These are phyloP conservation scores for Sander vitreus DNA, from an alignment of 2,113 vertebrate genomes.

Conservation along the genomic window DNA sequence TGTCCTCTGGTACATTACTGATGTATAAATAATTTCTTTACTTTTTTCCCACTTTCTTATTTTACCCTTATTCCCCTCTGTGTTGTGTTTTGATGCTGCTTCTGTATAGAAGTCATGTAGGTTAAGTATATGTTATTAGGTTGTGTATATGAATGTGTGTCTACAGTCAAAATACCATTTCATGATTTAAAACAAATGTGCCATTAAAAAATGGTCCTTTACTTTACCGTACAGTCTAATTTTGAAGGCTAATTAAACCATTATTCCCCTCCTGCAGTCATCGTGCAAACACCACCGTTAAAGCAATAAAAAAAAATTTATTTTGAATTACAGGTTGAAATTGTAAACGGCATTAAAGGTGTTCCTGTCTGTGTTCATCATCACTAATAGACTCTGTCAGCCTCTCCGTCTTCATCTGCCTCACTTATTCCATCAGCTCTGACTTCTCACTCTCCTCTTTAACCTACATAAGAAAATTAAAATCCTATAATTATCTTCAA, in stretches of 20 bases:
- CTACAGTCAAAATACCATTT: too few species aligned
- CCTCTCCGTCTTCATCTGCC: conserved; percentile 75
- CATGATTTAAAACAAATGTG: too few species aligned
- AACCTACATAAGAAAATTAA: conserved; percentile 89
- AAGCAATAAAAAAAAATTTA: not conserved
- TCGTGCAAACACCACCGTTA: accelerated
- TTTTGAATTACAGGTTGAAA: not conserved
- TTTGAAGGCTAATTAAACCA: not conserved
- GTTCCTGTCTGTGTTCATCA: not conserved
- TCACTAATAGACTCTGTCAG: conserved; percentile 53
- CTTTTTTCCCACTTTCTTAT: not conserved
- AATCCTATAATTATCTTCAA: conserved; percentile 90
- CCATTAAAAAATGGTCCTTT: not conserved
- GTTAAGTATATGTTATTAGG: too few species aligned
- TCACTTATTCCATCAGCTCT: conserved; percentile 69
- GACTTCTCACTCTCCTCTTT: conserved; percentile 82
- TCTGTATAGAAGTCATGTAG: too few species aligned
- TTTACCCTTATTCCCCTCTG: not conserved
- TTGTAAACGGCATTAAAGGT: accelerated
- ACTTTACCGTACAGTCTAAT: not conserved
- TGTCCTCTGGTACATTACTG: not conserved
- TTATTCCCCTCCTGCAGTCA: not conserved
- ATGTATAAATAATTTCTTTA: not conserved
- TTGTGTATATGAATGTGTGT: too few species aligned
- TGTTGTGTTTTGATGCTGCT: not conserved